A percentile compares a stretch with the other conserved stretches of the same genome.
Conservation (phyloP, 2,113 vertebrate genomes). For the Egretta garzetta region DNA sequence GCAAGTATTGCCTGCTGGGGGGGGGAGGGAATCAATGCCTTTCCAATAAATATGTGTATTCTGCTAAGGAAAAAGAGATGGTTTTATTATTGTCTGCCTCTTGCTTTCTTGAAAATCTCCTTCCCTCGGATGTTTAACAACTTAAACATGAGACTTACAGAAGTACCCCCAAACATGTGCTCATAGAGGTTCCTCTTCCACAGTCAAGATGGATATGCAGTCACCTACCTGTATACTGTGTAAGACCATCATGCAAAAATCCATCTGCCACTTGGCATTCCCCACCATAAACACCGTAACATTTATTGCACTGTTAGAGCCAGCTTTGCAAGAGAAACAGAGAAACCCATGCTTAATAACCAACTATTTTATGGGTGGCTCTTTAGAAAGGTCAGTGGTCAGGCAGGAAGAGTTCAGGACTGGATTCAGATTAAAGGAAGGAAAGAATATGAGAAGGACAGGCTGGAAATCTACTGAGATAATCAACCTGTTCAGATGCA, state of each 20-base stretch:
- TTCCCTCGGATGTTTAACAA: not conserved
- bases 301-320: not conserved
- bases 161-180: not conserved
- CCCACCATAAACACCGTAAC: not conserved
- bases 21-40: not conserved
- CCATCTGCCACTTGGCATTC: not conserved
- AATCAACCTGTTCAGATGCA: not conserved
- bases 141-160: not conserved
- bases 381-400: not conserved
- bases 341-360: not conserved
- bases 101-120: not conserved
- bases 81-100: not conserved
- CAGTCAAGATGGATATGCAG: not conserved
- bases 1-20: not conserved
- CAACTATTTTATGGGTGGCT: not conserved
- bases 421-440: not conserved
- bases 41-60: not conserved
- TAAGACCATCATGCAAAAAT: not conserved
- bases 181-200: not conserved
- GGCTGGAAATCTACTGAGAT: not conserved
- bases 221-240: not conserved
- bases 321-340: not conserved
- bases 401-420: not conserved
- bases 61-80: not conserved
- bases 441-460: not conserved